Percentiles rank a stretch among this genome's conserved stretches.
Evolutionary conservation across 2,888 invertebrate genomes (phyloP).

Genomic region (Eristalinus sepulchralis): DNA sequence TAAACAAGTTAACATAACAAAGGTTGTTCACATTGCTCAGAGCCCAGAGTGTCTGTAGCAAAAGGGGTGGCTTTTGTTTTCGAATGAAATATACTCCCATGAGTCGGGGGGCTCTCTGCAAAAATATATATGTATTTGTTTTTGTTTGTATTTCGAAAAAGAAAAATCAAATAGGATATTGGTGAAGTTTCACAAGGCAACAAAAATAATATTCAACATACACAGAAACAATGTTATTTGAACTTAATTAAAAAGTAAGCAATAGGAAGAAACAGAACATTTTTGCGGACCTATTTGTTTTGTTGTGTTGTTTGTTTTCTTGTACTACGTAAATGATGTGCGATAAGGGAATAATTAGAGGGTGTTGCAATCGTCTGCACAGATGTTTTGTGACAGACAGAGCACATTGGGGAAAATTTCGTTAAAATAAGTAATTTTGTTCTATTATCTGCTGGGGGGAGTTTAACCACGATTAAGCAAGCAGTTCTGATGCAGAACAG

Average conservation of each 20-base stretch:
- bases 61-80: conserved; percentile 67
- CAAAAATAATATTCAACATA: conserved; percentile 38
- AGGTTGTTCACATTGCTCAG: conserved; percentile 70
- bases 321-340: neutral
- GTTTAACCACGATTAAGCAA: neutral
- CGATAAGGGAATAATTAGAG: conserved; percentile 4
- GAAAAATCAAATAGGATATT: conserved; percentile 27
- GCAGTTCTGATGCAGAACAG: neutral
- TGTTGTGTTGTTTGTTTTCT: neutral
- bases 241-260: conserved; percentile 24
- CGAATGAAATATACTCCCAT: conserved; percentile 69
- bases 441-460: neutral
- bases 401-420: no score
- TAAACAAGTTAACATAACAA: conserved; percentile 66
- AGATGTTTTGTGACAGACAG: neutral
- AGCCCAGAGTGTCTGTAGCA: conserved; percentile 67
- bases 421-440: neutral
- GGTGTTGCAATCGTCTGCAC: neutral
- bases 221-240: conserved; percentile 26
- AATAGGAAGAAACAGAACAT: conserved; percentile 14
- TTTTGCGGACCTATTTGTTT: conserved; percentile 13
- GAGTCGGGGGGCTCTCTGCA: conserved; percentile 68
- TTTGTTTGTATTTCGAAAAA: conserved; percentile 47
- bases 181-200: conserved; percentile 49
- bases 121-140: conserved; percentile 60